Evolutionary conservation across 2,888 invertebrate species (phyloP), one percentile per base, ranked within the genome.

Genomic region (Argyresthia albistria): DNA sequence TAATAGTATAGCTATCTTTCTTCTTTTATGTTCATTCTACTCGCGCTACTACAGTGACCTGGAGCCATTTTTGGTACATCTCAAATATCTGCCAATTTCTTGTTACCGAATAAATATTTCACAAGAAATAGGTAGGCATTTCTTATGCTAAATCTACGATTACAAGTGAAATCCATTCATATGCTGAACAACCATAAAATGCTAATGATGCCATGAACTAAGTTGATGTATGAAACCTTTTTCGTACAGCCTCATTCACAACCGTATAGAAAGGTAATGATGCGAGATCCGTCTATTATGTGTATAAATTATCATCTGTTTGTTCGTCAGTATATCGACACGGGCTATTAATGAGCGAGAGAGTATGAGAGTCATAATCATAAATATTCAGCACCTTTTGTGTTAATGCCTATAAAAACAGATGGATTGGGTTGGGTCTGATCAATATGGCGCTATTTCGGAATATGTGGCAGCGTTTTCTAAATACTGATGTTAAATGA

Each of bases 241-340:
- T 56, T 56, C n/a, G 57, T 56, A 54, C 56, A 46, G 57, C 61
- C 46, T 58, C 59, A 66, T 64, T 61, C 61, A 56, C 61, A 64
- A 60, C 64, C 46, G 61, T 69, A 75, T 76, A 73, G 65, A 57
- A 73, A 76, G 71, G 78, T 76, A 80, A 80, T 80, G 80, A 79
- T 62, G 76, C 80, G 79, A 63, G 39, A 48, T 48, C 48, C 36
- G 14, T 50, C 16, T 50, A 50, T 50, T 54, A 43, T 51, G 53
- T 53, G 35, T 54, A 57, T 39, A 52, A 53, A 57, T 57, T 53
- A 58, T 55, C 42, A 25, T 50, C 25, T 55, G 51, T 55, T 57
- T 54, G 50, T 49, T 46, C 58, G 61, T 64, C 60, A 60, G 59
- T 61, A 58, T 61, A 65, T 59, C 65, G 66, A 67, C 66, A 67